These are phyloP conservation scores for Stratiomys singularior DNA, from an alignment of 2,888 invertebrate genomes.

Conservation along the genomic window DNA sequence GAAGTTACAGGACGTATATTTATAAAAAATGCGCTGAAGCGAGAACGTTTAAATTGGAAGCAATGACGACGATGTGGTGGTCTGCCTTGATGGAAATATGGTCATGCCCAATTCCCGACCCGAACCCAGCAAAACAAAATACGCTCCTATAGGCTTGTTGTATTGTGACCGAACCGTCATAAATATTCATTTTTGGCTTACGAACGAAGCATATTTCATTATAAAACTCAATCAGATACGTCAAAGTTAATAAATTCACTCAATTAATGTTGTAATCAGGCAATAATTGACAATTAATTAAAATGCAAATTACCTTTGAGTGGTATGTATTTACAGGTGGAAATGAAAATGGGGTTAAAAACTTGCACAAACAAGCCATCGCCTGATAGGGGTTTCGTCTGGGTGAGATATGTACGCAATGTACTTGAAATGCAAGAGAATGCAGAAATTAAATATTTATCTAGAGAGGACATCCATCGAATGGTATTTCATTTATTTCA, in stretches of 20 bases:
- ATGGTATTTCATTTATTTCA: no score
- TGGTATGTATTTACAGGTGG: conserved; percentile 17
- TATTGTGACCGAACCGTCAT: conserved; percentile 18
- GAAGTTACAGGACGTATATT: background rate
- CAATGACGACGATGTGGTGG: background rate
- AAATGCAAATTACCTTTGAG: conserved; percentile 55
- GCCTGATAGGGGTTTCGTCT: no score
- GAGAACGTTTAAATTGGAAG: conserved; percentile 30
- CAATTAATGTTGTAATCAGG: conserved; percentile 53
- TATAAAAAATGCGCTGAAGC: conserved; percentile 19
- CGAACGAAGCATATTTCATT: conserved; percentile 41
- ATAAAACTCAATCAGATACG: conserved; percentile 49
- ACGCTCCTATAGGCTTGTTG: background rate
- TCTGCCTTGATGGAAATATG: no score
- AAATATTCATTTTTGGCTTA: conserved; percentile 38
- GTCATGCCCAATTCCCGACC: background rate
- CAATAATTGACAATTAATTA: conserved; percentile 57
- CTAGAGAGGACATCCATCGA: no score
- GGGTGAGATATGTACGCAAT: no score
- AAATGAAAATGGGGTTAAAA: background rate
- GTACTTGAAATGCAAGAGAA: no score
- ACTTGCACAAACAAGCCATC: background rate
- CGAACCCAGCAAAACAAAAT: background rate
- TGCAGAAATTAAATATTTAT: no score
- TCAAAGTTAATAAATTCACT: conserved; percentile 55